Evolutionary conservation across 2,888 invertebrate species (phyloP).

Genomic region (Macrosoma leucophasiata): DNA sequence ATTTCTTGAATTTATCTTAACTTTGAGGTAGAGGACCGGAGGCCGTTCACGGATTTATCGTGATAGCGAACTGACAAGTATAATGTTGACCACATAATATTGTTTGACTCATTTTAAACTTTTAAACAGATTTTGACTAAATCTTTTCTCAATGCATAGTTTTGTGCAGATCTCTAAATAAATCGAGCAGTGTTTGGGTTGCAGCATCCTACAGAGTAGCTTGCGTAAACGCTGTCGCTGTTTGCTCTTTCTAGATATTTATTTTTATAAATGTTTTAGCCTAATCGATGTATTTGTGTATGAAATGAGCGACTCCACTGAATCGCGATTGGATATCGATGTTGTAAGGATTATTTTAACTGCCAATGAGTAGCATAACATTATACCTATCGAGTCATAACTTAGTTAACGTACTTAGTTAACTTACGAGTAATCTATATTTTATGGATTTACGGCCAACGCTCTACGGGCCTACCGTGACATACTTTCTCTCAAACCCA

Average conservation of each 20-base stretch:
- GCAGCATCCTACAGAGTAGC: too few species aligned
- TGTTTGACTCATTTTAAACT: conserved; percentile 7
- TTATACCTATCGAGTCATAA: conserved; percentile 53
- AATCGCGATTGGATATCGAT: conserved; percentile 3
- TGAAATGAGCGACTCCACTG: conserved; percentile 20
- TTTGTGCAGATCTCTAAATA: too few species aligned
- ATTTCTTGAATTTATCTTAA: too few species aligned
- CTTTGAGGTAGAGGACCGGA: too few species aligned
- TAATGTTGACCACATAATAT: conserved; percentile 4
- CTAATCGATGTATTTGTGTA: conserved; percentile 33
- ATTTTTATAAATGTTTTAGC: conserved; percentile 47
- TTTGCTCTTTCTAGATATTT: conserved; percentile 57
- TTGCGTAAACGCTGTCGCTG: too few species aligned
- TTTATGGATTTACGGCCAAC: conserved; percentile 61
- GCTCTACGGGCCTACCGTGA: conserved; percentile 43
- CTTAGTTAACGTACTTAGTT: conserved; percentile 39
- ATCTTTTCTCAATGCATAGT: conserved; percentile 5
- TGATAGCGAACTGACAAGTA: conserved; percentile 3
- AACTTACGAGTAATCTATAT: conserved; percentile 38
- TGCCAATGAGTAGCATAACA: conserved; percentile 56
- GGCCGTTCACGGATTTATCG: too few species aligned
- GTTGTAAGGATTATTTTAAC: conserved; percentile 39
- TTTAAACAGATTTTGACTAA: conserved; percentile 23
- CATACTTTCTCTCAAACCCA: conserved; percentile 63
- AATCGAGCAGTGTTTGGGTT: too few species aligned